Base-by-base conservation (phyloP, 2,888 invertebrate species). In the Bugulina stolonifera region DNA sequence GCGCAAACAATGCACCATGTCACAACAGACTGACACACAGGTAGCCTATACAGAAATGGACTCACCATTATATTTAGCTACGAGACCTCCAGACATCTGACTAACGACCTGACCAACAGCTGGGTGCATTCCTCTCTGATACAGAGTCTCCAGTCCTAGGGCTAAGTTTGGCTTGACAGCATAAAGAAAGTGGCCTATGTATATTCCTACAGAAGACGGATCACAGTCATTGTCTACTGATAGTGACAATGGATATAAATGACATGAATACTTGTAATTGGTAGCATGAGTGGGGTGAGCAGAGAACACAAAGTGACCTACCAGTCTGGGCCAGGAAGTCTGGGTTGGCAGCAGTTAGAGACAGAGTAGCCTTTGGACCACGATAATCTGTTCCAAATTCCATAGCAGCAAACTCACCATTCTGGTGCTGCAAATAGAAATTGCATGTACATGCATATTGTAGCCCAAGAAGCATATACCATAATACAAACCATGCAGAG, bases 141-240 rank as follows among this genome's bases (percentile, higher is more conserved):
- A 94, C 74, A 94, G 92, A 73, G 97, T 85, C 87, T 99, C 99
- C 0, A 93, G 90, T 64, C 98, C 98, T 73, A 97, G 81, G n/a
- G 94, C 92, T 77, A 96, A 83, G 57, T 89, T 88, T 75, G 89
- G 87, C 3, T 93, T 93, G 64, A 98, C 89, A 72, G 92, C 90
- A 86, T 94, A 95, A 78, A 99, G 88, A 76, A 81, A 83, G 69
- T 84, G 83, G 25, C 75, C 77, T 10, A 84, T 81, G 23, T 80
- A 25, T 52, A 84, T 77, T 57, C 84, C 84, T 84, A 75, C 1
- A 76, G 74, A 29, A 57, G 43, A 10, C 10, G 14, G 22, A 52
- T 22, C 52, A 52, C 52, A 52, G 14, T 52, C 52, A 52, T 14
- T 52, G 52, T 52, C 22, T 52, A 52, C 22, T 52, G 10, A 52